Percentiles rank a stretch among this genome's conserved stretches.
Conservation (phyloP, 2,113 vertebrate species). For the Cromileptes altivelis region DNA sequence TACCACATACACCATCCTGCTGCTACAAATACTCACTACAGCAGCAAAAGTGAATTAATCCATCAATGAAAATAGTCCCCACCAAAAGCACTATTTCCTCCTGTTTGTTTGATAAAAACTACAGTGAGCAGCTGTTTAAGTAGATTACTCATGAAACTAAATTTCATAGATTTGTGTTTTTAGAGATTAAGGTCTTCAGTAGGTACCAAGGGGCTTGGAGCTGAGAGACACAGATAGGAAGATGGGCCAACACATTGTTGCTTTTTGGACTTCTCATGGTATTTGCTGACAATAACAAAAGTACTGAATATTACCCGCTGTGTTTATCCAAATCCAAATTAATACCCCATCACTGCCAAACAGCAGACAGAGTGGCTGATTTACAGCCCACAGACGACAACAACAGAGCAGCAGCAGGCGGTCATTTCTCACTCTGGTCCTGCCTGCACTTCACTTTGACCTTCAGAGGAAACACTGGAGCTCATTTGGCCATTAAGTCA, state of each 20-base stretch:
- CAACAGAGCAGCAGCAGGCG: not conserved
- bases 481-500: conserved; percentile 29
- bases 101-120: too few species aligned
- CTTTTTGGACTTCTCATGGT: too few species aligned
- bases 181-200: too few species aligned
- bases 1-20: too few species aligned
- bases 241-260: not conserved
- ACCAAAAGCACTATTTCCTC: too few species aligned
- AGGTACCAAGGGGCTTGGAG: not conserved
- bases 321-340: not conserved
- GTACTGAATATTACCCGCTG: not conserved
- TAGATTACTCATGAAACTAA: too few species aligned
- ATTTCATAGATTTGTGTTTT: too few species aligned
- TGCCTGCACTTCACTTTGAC: conserved; percentile 26
- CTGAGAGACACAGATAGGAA: not conserved
- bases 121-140: too few species aligned
- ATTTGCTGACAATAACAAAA: not conserved
- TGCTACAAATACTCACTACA: too few species aligned
- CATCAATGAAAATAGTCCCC: too few species aligned
- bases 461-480: conserved; percentile 56
- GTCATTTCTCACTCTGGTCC: not conserved
- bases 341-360: not conserved
- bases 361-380: not conserved
- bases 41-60: too few species aligned
- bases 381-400: not conserved